These are phyloP conservation scores for Gobio gobio DNA, from an alignment of 2,113 vertebrate species.

Conservation along the genomic window DNA sequence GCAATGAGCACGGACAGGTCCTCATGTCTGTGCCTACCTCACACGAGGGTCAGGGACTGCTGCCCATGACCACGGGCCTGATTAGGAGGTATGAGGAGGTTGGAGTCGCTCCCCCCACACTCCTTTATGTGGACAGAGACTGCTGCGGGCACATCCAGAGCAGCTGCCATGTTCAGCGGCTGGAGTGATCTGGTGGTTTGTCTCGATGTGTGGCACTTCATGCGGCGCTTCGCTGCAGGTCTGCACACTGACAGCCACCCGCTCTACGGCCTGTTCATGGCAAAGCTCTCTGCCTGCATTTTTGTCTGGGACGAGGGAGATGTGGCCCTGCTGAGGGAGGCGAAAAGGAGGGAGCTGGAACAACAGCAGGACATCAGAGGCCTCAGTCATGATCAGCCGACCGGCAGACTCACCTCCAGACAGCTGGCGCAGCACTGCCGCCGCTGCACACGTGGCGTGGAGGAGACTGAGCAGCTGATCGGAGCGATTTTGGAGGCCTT, in stretches of 20 bases:
- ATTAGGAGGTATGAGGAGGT: conserved; percentile 21
- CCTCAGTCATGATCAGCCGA: neutral
- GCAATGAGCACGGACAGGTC: conserved; percentile 43
- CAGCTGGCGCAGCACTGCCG: neutral
- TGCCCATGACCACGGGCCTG: conserved; percentile 26
- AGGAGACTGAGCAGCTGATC: conserved; percentile 23
- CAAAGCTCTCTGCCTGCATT: conserved; percentile 38
- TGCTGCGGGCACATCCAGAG: conserved; percentile 31
- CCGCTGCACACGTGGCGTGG: neutral
- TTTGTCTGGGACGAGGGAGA: conserved; percentile 31
- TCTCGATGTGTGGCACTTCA: conserved; percentile 52
- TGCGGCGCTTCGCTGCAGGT: conserved; percentile 33
- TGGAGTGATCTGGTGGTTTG: conserved; percentile 33
- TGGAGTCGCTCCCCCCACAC: conserved; percentile 27
- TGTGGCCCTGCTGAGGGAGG: conserved; percentile 20
- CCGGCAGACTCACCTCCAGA: neutral
- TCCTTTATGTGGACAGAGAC: conserved; percentile 56
- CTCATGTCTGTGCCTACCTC: conserved; percentile 46
- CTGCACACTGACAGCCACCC: conserved; percentile 46
- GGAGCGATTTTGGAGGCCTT: conserved; percentile 13
- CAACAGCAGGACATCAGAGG: neutral
- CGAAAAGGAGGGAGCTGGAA: conserved; percentile 18
- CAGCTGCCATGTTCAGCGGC: conserved; percentile 35
- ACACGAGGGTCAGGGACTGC: conserved; percentile 27
- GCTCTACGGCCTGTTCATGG: conserved; percentile 43